Base-by-base conservation (phyloP, 23 tunicate genomes). In the Diplosoma virens region DNA sequence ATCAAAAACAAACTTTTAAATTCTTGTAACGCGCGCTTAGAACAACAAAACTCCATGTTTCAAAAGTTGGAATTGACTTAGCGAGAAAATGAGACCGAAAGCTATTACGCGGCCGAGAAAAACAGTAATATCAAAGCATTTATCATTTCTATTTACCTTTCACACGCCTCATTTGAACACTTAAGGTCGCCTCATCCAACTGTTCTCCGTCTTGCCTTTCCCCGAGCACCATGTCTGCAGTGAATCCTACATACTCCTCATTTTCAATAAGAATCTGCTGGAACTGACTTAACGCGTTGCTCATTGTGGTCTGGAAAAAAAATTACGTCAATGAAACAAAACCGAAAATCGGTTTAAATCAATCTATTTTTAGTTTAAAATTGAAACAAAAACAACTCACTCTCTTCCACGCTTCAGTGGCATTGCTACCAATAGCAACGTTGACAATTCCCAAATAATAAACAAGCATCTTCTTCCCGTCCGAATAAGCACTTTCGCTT, bases 391-490 rank as follows among this genome's bases (percentile, higher is more conserved):
- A n/a, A n/a, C n/a, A n/a, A n/a, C n/a, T n/a, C 77, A 90, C 97
- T 76, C 84, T 41, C 45, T 74, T 64, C 97, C 97, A 90, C 1
- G 74, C 65, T 0, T 63, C 63, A 20, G 34, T 75, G 30, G 77
- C 59, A 6, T 63, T 41, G 3, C 61, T 67, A n/a, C 97, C 97
- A 67, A 90, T 84, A 14, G 82, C 83, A 22, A 37, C 61, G 59
- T 90, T 84, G 60, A 90, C 71, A 24, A 90, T 84, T 21, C 82
- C 86, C 29, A 90, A 20, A 72, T 90, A 90, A 2, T 33, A 61
- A 26, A 71, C 77, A 45, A 90, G 37, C 67, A 73, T 73, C 45
- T 73, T 30, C 25, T 71, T 61, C 18, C 73, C 82, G 35, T 61
- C 35, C 18, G 18, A 26, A 3, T 2, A 14, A 1, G 59, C 73